Evolutionary conservation across 2,113 vertebrate species (phyloP), one percentile per base, ranked within the genome.

Genomic region (Oreocharis arfaki): DNA sequence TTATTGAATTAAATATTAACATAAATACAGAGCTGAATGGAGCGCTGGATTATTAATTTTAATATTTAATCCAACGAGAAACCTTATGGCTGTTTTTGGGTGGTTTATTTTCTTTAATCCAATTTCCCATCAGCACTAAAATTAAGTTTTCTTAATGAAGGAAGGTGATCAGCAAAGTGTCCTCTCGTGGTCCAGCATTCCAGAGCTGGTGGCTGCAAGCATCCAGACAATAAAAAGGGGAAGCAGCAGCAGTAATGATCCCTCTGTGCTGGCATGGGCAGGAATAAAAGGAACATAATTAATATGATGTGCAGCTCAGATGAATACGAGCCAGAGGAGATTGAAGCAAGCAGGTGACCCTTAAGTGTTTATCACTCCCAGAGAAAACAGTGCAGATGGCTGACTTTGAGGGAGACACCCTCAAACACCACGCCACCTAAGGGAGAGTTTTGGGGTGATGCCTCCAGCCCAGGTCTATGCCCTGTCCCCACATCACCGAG

Each of bases 1-100:
- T 97, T 97, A 97, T 96, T 97, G 97, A 97, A 97, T 97, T 96
- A 97, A 97, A 97, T 97, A 97, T 96, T 97, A 97, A 95, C 95
- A 97, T 96, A 96, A 97, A 97, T 96, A 97, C 80, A 82, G 85
- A 71, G 90, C 89, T 92, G 91, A 96, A 95, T 44, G 65, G 81
- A 94, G 91, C 60, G 6, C 57, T 84, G 93, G 93, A 96, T 96
- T 97, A 96, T 96, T 97, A 95, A 97, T 97, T 97, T 97, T 96
- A 97, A 97, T 96, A 96, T 97, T 97, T 96, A 96, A 96, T 97
- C 93, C 91, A 87, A 63, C 50, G 6, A 82, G 90, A 93, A 96
- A 74, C 76, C 83, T 95, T 88, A 74, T 61, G 71, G 87, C 81
- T 95, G 81, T 55, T 90, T 93, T 95, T 85, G 88, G 94, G 92